Base-by-base conservation (phyloP, 2,797 vertebrate genomes). In the Labroides dimidiatus region DNA sequence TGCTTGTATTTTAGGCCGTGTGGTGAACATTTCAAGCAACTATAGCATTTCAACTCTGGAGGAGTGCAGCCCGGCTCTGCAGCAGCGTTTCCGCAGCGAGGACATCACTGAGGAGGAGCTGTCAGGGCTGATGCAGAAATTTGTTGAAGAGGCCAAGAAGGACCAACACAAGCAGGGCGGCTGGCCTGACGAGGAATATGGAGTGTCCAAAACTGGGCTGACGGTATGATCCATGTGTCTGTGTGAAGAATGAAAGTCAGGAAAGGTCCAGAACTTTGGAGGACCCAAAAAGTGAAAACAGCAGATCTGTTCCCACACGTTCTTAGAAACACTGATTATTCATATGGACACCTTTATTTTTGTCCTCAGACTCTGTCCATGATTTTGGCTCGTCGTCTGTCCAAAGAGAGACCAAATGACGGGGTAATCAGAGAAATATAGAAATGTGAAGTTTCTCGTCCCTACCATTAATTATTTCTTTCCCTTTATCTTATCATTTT, bases 11-110 rank as follows among this genome's bases (percentile, higher is more conserved):
- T 19, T 1, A 99, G 97, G 96, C 2, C 91, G 97, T 0, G 94
- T 98, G 54, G 97, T 99, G 81, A 99, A 99, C 4, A 77, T 99
- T 14, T 98, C 96, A 63, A 97, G 98, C 50, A 75, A 87, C 0
- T 62, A 77, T 48, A 69, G 95, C 2, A 79, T 47, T 0, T 30
- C 2, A 79, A 81, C 95, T 7, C 76, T 99, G 49, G 78, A 78
- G 23, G 23, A 69, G 11, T 98, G 97, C 91, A 96, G 93, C 64
- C 53, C 75, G 3, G 91, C 92, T 1, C 93, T 98, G 0, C 96
- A 97, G 90, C 77, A 94, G 57, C 93, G 93, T 74, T 96, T 99
- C 87, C 95, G 93, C 47, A 95, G 95, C 0, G 8, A 95, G 42
- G 80, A 92, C 0, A 96, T 99, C 87, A 95, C 94, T 0, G 96